Evolutionary conservation across 2,113 vertebrate species (phyloP).

Genomic region (Colossoma macropomum): DNA sequence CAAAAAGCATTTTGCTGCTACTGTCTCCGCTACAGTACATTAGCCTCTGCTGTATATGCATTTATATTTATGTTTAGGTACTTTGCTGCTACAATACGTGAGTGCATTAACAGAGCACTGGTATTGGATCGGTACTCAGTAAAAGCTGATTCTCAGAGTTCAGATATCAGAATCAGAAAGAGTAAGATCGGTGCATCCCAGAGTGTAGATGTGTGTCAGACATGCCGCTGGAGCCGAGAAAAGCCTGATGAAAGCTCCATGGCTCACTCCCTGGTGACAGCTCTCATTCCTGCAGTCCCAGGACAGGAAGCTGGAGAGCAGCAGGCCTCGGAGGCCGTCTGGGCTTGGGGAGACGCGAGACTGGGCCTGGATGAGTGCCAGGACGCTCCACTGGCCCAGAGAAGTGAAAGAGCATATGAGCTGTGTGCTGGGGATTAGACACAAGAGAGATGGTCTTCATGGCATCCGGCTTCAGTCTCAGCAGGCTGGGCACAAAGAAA

Average conservation of each 20-base stretch:
- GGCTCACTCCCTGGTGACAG: slow-evolving; percentile 36
- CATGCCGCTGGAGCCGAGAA: slow-evolving; percentile 28
- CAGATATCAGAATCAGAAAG: too few relatives aligned
- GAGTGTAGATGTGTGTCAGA: slow-evolving; percentile 5
- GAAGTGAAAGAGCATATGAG: slow-evolving; percentile 61
- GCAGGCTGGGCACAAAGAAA: slow-evolving; percentile 22
- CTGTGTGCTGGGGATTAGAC: slow-evolving; percentile 48
- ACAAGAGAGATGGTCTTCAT: slow-evolving; percentile 46
- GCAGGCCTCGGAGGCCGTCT: slow-evolving; percentile 52
- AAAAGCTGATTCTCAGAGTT: too few relatives aligned
- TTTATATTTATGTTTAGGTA: too few relatives aligned
- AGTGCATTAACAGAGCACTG: too few relatives aligned
- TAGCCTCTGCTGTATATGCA: too few relatives aligned
- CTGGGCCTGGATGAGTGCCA: slow-evolving; percentile 49
- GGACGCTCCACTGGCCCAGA: slow-evolving; percentile 23
- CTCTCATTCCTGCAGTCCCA: slow-evolving; percentile 58
- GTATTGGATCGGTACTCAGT: too few relatives aligned
- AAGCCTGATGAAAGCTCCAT: slow-evolving; percentile 47
- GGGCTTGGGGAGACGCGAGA: slow-evolving; percentile 36
- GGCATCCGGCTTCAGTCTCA: slow-evolving; percentile 38
- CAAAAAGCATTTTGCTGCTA: too few relatives aligned
- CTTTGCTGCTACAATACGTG: too few relatives aligned
- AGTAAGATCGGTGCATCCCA: too few relatives aligned
- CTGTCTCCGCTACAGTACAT: too few relatives aligned
- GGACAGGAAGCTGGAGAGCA: slow-evolving; percentile 64